Evolutionary conservation across 2,797 vertebrate species (phyloP).

Genomic region (Rhinogobio ventralis): DNA sequence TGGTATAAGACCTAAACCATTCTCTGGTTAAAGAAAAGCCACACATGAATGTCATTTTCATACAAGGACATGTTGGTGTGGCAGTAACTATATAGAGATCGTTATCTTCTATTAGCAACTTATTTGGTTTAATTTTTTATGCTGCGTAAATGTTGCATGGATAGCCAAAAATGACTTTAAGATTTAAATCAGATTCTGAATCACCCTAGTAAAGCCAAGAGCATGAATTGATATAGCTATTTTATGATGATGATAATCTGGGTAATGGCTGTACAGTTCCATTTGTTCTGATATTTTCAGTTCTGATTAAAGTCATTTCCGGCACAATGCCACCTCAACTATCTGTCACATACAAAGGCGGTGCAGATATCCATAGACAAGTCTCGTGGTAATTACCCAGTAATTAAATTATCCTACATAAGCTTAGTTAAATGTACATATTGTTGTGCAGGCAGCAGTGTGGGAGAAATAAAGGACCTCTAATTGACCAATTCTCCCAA

Average conservation of each 20-base stretch:
- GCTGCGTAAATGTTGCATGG: neutral
- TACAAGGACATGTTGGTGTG: neutral
- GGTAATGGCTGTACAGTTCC: neutral
- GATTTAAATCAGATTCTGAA: neutral
- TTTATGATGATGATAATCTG: conserved; percentile 17
- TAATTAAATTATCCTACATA: conserved; percentile 19
- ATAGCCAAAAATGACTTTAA: neutral
- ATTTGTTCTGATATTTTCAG: conserved; percentile 11
- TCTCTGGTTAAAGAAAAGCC: neutral
- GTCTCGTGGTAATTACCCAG: neutral
- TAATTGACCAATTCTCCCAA: conserved; percentile 24
- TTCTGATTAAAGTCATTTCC: conserved; percentile 12
- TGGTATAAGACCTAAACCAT: neutral
- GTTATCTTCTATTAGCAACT: neutral
- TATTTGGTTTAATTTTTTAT: neutral
- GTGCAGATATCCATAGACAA: conserved; percentile 1
- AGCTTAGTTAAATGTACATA: conserved; percentile 10
- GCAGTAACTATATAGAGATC: neutral
- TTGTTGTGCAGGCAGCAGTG: neutral
- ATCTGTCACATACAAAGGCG: neutral
- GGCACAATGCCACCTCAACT: neutral
- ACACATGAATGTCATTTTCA: neutral
- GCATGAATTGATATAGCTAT: neutral
- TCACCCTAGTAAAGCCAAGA: neutral
- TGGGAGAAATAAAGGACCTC: neutral